A percentile compares a stretch with the other conserved stretches of the same genome.
Conservation (phyloP, 2,113 vertebrate genomes). For the Puffinus mauretanicus region DNA sequence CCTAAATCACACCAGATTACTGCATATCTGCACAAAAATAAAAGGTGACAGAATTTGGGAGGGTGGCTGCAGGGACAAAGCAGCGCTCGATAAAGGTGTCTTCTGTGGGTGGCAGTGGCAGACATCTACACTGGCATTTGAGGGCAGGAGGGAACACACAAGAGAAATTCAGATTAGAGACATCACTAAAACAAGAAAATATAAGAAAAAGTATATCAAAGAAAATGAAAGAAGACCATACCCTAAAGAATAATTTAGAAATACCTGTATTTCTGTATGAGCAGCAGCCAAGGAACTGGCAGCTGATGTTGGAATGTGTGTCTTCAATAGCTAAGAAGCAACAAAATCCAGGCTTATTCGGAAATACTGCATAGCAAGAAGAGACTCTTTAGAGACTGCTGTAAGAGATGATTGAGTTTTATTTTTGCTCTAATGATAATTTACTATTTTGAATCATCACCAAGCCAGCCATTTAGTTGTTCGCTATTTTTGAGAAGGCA, state of each 20-base stretch:
- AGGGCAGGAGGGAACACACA: neutral
- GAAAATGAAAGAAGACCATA: neutral
- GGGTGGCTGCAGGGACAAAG: neutral
- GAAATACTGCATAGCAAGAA: neutral
- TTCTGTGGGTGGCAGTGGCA: neutral
- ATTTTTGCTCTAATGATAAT: neutral
- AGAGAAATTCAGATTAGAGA: neutral
- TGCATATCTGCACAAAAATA: neutral
- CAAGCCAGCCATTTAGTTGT: neutral
- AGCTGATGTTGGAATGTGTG: neutral
- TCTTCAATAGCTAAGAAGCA: neutral
- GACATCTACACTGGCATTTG: neutral
- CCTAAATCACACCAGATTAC: neutral
- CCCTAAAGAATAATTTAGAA: neutral
- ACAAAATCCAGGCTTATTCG: neutral
- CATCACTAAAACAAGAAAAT: neutral
- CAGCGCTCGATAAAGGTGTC: rapidly evolving
- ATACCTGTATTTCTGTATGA: neutral
- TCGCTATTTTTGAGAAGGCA: neutral
- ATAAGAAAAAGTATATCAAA: neutral
- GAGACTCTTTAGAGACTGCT: neutral
- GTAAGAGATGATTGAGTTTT: neutral
- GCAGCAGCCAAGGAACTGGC: neutral
- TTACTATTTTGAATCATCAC: neutral
- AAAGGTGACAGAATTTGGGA: neutral